A percentile compares a stretch with the other conserved stretches of the same genome.
Evolutionary conservation across 2,113 vertebrate species (phyloP).

Genomic region (Tachuris rubrigastra): DNA sequence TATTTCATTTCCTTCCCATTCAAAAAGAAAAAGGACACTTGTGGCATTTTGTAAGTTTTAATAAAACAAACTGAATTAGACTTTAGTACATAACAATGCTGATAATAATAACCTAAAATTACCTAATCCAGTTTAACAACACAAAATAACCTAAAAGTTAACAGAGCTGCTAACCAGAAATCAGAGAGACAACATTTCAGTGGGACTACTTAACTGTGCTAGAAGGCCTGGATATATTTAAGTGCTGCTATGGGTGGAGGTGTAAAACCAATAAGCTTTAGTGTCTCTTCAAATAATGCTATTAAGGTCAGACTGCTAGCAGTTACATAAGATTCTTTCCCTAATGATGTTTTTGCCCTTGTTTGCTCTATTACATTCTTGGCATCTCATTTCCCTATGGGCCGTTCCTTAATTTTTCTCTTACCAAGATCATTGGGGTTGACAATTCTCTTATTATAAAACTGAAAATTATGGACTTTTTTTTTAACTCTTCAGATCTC

Average conservation of each 20-base stretch:
- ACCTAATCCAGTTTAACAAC: not conserved
- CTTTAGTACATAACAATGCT: not conserved
- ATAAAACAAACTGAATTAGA: not conserved
- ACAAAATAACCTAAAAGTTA: not conserved
- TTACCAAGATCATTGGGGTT: not conserved
- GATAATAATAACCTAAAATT: not conserved
- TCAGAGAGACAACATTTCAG: not conserved
- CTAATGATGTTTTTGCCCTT: not conserved
- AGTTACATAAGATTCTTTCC: not conserved
- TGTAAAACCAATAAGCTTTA: constrained; percentile 6
- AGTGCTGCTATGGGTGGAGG: not conserved
- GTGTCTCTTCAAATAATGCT: not conserved
- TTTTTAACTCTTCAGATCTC: not conserved
- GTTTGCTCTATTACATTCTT: not conserved
- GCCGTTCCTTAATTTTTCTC: not conserved
- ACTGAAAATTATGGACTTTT: not conserved
- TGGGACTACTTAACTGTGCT: not conserved
- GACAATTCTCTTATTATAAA: not conserved
- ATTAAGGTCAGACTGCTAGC: not conserved
- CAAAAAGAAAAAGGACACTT: not conserved
- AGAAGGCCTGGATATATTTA: not conserved
- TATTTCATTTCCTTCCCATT: not conserved
- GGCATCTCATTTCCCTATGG: not conserved
- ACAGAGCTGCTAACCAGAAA: not conserved
- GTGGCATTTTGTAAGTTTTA: not conserved